Conservation (phyloP, 2,888 invertebrate genomes). For the Drosophila diplacantha region DNA sequence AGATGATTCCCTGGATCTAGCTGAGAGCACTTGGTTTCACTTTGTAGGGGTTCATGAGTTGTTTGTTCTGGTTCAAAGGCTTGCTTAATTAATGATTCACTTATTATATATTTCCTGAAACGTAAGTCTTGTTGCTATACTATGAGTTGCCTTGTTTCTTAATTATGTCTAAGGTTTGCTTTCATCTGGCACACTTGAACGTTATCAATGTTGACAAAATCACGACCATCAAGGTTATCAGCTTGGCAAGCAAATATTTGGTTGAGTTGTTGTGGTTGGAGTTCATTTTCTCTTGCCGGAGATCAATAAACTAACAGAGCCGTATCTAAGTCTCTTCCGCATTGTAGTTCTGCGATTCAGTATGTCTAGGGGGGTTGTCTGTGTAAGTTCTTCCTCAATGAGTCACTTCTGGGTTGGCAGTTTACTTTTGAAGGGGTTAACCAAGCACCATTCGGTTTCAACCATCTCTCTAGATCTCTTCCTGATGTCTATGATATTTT, state of each 20-base stretch:
- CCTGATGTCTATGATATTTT: no score
- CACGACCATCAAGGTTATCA: slow-evolving; percentile 20
- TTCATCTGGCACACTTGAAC: slow-evolving; percentile 10
- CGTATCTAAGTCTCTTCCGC: neutral
- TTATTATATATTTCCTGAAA: neutral
- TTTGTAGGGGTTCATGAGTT: neutral
- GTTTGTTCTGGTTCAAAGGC: neutral
- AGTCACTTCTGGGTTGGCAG: neutral
- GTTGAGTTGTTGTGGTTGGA: neutral
- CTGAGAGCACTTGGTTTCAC: neutral
- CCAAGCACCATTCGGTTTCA: neutral
- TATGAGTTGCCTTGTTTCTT: neutral
- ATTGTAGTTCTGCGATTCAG: neutral
- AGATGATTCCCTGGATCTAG: neutral
- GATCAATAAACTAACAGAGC: neutral
- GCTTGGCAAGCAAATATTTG: slow-evolving; percentile 7
- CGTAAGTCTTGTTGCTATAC: neutral
- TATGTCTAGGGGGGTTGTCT: no score
- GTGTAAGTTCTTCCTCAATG: neutral
- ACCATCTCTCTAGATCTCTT: neutral
- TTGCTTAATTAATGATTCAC: slow-evolving; percentile 3
- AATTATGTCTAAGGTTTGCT: slow-evolving; percentile 5
- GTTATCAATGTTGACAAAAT: slow-evolving; percentile 19
- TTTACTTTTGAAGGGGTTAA: neutral
- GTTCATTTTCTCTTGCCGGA: slow-evolving; percentile 6